Base-by-base conservation (phyloP, 2,113 vertebrate species). In the Stigmatopora nigra region DNA sequence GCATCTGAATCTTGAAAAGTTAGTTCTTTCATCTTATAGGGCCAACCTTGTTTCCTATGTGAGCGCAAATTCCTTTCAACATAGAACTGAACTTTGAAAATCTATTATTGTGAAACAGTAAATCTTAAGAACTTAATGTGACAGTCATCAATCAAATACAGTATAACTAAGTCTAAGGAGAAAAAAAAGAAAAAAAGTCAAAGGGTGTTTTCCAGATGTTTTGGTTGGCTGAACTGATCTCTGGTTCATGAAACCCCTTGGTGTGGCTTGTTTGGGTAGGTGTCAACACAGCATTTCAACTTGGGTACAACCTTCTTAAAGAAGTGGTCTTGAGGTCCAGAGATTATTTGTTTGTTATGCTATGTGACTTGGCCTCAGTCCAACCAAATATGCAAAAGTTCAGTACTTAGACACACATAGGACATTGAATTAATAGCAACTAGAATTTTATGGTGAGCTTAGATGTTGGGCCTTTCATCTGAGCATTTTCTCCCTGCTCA, bases 191-290 rank as follows among this genome's bases (percentile, higher is more conserved):
- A 51, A 52, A 57, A 17, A 57, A 60, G 20, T 45, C 11, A 14
- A 14, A 22, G 59, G 41, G 59, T 45, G 41, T 61, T 46, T 61
- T 45, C 59, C 59, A 22, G 19, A 45, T 22, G 41, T 44, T 12
- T 45, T 61, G 41, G 44, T 61, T 61, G 59, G 59, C 59, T 61
- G 59, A 46, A 45, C 59, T 20, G 59, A 45, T 61, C 58, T 20
- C 38, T 61, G 58, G 58, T 61, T 61, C 38, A 41, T 20, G 58
- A 38, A 45, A 22, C 41, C 38, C 59, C n/a, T 61, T 45, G 59
- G 20, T 61, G 59, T 45, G 59, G 59, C 44, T 45, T 61, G 59
- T 61, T 61, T 61, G 41, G 36, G 59, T 41, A 61, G 59, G 59
- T 61, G 59, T 45, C n/a, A 45, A 45, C 19, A 44, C 59, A 61